These are phyloP conservation scores for Pedicia rivosa DNA, from an alignment of 2,888 invertebrate species.

Conservation along the genomic window DNA sequence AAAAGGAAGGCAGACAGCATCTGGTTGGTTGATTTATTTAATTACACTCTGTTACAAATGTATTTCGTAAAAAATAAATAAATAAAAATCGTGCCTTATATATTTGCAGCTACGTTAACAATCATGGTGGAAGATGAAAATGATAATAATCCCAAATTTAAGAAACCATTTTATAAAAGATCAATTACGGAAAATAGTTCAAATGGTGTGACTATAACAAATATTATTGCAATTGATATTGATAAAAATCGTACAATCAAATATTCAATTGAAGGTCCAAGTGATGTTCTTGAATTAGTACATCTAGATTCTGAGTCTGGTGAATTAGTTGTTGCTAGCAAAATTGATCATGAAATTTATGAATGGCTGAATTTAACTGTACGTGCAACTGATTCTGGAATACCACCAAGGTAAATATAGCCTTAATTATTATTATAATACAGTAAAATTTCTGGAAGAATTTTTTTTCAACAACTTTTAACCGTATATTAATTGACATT, in stretches of 20 bases:
- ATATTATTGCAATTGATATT: slow-evolving; percentile 67
- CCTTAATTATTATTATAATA: slow-evolving; percentile 14
- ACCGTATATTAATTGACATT: background rate
- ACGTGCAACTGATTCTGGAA: slow-evolving; percentile 67
- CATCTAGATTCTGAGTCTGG: slow-evolving; percentile 62
- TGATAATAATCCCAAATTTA: slow-evolving; percentile 77
- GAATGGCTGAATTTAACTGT: slow-evolving; percentile 83
- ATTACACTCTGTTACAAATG: slow-evolving; percentile 35
- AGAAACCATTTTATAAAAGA: slow-evolving; percentile 59
- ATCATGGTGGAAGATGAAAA: slow-evolving; percentile 72
- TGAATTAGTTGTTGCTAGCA: slow-evolving; percentile 66
- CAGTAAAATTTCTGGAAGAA: no score
- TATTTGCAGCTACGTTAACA: slow-evolving; percentile 44
- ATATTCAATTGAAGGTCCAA: slow-evolving; percentile 59
- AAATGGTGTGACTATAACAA: slow-evolving; percentile 62
- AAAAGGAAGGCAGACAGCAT: slow-evolving; percentile 56
- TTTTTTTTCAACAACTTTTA: background rate
- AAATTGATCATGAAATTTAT: slow-evolving; percentile 68
- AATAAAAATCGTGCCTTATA: background rate
- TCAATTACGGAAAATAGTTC: slow-evolving; percentile 79
- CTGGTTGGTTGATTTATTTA: slow-evolving; percentile 32
- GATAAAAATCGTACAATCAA: slow-evolving; percentile 73
- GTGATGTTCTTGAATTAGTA: slow-evolving; percentile 46
- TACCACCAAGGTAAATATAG: slow-evolving; percentile 37
- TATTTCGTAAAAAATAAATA: background rate